phyloP scores from a whole-genome alignment of 2,113 vertebrate species.

The Clarias batrachus region DNA sequence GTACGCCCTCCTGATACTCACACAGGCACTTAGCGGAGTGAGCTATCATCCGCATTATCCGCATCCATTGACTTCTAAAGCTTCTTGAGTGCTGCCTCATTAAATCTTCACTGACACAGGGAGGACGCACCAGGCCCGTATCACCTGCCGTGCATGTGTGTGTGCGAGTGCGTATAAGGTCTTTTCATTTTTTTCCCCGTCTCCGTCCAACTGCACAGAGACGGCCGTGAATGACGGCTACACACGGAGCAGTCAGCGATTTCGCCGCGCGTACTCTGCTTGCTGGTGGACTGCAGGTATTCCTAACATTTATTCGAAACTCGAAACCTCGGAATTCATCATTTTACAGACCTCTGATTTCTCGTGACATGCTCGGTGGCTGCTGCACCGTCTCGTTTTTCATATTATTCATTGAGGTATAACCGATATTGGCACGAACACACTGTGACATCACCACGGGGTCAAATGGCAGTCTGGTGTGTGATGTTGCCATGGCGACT shows the following conservation, averaged over 20 bases:
- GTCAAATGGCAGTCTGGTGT: slow-evolving; percentile 46
- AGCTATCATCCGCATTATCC: slow-evolving; percentile 69
- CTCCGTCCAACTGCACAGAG: not conserved
- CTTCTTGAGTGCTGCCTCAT: slow-evolving; percentile 73
- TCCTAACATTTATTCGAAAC: not conserved
- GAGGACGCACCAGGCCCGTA: slow-evolving; percentile 63
- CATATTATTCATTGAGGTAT: slow-evolving; percentile 7
- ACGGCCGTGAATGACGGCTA: not conserved
- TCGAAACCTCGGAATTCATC: not conserved
- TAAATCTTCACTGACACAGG: slow-evolving; percentile 73
- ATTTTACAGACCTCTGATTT: not conserved
- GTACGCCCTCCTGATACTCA: slow-evolving; percentile 39
- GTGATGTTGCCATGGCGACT: slow-evolving; percentile 52
- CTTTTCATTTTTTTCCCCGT: not conserved
- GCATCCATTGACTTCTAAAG: slow-evolving; percentile 76
- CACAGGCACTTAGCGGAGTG: slow-evolving; percentile 55
- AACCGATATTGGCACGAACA: slow-evolving; percentile 20
- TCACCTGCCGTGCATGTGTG: slow-evolving; percentile 30
- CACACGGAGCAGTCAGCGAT: slow-evolving; percentile 12
- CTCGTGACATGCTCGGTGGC: not conserved
- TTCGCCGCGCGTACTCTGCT: not conserved
- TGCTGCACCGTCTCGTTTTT: not conserved
- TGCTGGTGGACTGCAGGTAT: not conserved
- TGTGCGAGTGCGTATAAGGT: not conserved
- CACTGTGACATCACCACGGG: slow-evolving; percentile 44